phyloP scores from a whole-genome alignment of 2,888 invertebrate species.

The Ophion costatus region DNA sequence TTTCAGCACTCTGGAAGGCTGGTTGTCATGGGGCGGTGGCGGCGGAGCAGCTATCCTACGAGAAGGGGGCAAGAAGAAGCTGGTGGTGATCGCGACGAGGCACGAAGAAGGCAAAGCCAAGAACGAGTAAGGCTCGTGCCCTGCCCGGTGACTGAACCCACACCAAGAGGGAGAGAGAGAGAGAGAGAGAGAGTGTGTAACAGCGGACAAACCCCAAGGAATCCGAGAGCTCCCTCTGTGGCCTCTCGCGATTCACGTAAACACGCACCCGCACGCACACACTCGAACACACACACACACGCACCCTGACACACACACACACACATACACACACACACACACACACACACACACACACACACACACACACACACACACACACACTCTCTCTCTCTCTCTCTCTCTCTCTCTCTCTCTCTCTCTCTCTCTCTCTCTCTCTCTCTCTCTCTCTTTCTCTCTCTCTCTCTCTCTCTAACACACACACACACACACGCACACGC shows the following conservation, averaged over 20 bases:
- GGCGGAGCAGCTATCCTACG: constrained; percentile 41
- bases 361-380: too few species aligned
- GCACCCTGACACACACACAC: too few species aligned
- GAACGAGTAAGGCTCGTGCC: constrained; percentile 69
- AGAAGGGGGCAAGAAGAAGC: constrained; percentile 25
- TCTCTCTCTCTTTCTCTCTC: too few species aligned
- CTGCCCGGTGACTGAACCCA: constrained; percentile 80
- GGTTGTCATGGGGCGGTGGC: constrained; percentile 42
- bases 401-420: too few species aligned
- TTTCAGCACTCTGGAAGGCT: constrained; percentile 40
- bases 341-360: too few species aligned
- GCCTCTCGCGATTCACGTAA: constrained; percentile 40
- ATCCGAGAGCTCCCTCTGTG: constrained; percentile 49
- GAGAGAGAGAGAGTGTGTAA: constrained; percentile 9
- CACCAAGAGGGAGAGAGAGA: constrained; percentile 64
- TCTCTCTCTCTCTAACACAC: too few species aligned
- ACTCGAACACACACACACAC: not conserved
- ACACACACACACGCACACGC: too few species aligned
- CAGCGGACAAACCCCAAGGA: constrained; percentile 45
- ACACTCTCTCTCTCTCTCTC: too few species aligned
- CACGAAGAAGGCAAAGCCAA: constrained; percentile 73
- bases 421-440: too few species aligned
- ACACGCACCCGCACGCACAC: constrained; percentile 17
- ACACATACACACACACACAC: too few species aligned
- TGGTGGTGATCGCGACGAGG: constrained; percentile 62